phyloP scores from a whole-genome alignment of 2,797 vertebrate genomes.

The Pseudocheirus occidentalis region DNA sequence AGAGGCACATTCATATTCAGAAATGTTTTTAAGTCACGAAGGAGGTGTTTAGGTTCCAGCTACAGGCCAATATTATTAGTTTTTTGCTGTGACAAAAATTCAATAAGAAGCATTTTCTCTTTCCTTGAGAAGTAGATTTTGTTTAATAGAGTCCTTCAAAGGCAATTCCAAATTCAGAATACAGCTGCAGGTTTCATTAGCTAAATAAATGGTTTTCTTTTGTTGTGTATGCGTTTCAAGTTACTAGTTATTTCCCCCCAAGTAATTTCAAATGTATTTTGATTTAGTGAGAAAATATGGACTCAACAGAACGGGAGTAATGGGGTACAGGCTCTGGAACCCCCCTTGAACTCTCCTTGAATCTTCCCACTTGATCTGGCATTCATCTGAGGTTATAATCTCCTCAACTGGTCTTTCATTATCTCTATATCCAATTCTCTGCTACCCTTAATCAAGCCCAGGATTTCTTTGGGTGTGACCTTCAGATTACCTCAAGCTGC shows the following conservation, averaged over 20 bases:
- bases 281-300: not conserved
- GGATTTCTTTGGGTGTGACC: no score
- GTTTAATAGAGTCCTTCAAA: not conserved
- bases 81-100: not conserved
- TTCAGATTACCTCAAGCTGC: no score
- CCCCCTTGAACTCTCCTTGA: no score
- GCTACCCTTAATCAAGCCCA: no score
- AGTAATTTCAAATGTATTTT: not conserved
- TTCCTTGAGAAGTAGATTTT: not conserved
- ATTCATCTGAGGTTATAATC: no score
- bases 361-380: no score
- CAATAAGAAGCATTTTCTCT: not conserved
- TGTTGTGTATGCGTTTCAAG: not conserved
- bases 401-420: no score
- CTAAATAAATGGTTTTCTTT: not conserved
- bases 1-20: not conserved
- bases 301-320: not conserved
- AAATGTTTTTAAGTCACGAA: not conserved
- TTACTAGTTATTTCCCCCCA: not conserved
- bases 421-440: no score
- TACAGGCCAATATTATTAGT: not conserved
- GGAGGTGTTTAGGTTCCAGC: not conserved
- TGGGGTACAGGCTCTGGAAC: no score
- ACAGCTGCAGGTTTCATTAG: not conserved
- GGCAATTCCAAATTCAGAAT: not conserved